phyloP scores from a whole-genome alignment of 2,888 invertebrate genomes.

The Masnerella sp. region DNA sequence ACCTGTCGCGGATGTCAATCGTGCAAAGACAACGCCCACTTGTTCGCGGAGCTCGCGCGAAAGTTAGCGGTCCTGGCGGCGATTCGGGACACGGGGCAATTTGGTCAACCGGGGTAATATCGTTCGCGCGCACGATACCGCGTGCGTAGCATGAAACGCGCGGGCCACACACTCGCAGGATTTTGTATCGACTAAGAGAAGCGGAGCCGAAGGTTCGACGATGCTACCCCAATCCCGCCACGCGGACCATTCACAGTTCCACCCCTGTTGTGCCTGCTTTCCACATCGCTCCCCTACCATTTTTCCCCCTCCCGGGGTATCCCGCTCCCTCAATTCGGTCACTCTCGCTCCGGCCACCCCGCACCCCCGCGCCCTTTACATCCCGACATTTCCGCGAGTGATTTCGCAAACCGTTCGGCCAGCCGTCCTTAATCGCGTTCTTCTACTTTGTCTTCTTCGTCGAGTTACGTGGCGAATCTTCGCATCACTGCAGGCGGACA shows the following conservation, averaged over 20 bases:
- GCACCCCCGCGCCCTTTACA: too few species aligned
- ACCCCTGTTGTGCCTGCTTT: slow-evolving; percentile 40
- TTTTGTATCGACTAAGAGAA: slow-evolving; percentile 40
- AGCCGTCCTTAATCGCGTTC: too few species aligned
- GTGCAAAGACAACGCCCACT: slow-evolving; percentile 54
- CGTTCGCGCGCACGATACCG: not conserved
- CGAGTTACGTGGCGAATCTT: too few species aligned
- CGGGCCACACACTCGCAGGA: slow-evolving; percentile 6
- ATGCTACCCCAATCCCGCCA: slow-evolving; percentile 53
- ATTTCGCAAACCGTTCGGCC: too few species aligned
- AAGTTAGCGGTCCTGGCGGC: slow-evolving; percentile 15
- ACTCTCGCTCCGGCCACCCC: slow-evolving; percentile 21
- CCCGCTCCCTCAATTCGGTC: slow-evolving; percentile 12
- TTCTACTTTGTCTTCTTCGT: too few species aligned
- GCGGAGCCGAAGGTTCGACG: slow-evolving; percentile 36
- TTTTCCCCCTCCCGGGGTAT: slow-evolving; percentile 21
- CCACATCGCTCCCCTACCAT: slow-evolving; percentile 43
- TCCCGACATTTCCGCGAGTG: too few species aligned
- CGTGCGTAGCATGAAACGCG: slow-evolving; percentile 1
- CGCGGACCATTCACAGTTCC: slow-evolving; percentile 55
- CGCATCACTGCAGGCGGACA: too few species aligned
- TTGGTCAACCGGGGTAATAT: not conserved
- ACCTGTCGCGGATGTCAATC: not conserved
- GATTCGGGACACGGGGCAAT: not conserved
- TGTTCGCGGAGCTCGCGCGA: slow-evolving; percentile 17